Percentiles rank a stretch among this genome's conserved stretches.
Conservation (phyloP, 2,888 invertebrate genomes). For the Watsonalla binaria region DNA sequence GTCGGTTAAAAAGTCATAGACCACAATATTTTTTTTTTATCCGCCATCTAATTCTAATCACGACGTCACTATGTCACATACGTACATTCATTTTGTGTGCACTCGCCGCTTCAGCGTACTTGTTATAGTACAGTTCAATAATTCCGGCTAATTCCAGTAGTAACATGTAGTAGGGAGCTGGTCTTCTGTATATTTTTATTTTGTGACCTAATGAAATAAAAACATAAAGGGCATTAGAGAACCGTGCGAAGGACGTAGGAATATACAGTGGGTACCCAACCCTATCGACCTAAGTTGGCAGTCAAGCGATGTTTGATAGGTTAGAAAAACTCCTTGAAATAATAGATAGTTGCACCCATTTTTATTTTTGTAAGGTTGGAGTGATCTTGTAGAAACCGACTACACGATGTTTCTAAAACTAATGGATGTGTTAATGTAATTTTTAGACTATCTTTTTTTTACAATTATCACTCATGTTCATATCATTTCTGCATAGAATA, state of each 20-base stretch:
- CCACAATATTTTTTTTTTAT: too few relatives aligned
- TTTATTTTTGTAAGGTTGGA: constrained; percentile 13
- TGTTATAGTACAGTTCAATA: too few relatives aligned
- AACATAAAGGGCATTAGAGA: constrained; percentile 58
- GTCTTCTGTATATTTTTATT: too few relatives aligned
- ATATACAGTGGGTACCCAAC: constrained; percentile 32
- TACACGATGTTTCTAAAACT: not conserved
- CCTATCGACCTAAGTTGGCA: constrained; percentile 28
- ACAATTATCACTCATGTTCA: too few relatives aligned
- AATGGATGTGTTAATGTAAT: not conserved
- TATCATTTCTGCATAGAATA: too few relatives aligned
- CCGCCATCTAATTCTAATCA: too few relatives aligned
- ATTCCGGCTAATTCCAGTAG: too few relatives aligned
- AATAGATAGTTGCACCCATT: constrained; percentile 20
- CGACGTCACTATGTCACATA: too few relatives aligned
- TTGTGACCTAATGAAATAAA: constrained; percentile 56
- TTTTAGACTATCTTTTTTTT: not conserved
- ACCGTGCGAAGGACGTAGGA: constrained; percentile 37
- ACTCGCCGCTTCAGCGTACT: too few relatives aligned
- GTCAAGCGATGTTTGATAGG: constrained; percentile 33
- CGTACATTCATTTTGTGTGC: too few relatives aligned
- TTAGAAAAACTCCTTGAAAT: constrained; percentile 25
- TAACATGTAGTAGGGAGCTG: too few relatives aligned
- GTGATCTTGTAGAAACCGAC: not conserved
- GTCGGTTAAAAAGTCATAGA: too few relatives aligned